Conservation (phyloP, 2,888 invertebrate genomes). For the Gryllus longicercus region DNA sequence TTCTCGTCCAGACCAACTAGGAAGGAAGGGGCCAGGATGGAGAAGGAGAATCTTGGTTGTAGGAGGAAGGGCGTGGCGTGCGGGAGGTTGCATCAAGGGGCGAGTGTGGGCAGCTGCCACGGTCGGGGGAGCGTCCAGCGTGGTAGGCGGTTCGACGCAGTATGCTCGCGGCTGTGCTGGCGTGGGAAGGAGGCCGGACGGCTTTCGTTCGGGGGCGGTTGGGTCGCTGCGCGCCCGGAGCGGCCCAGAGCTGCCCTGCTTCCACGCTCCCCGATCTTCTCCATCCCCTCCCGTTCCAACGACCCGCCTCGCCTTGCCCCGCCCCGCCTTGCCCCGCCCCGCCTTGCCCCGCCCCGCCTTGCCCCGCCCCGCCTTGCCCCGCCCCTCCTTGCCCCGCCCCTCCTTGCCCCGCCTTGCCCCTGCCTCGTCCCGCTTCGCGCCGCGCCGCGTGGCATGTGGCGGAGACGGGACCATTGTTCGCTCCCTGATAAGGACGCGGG, state of each 20-base stretch:
- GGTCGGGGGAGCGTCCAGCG: no score
- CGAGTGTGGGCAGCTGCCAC: no score
- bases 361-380: neutral
- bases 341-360: neutral
- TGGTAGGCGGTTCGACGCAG: no score
- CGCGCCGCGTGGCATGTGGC: neutral
- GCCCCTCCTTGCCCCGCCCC: neutral
- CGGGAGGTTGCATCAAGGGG: no score
- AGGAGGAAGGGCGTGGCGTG: no score
- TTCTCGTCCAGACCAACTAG: no score
- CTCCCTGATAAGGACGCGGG: no score
- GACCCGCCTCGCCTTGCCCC: neutral
- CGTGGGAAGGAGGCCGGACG: slow-evolving; percentile 20
- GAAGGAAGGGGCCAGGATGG: no score
- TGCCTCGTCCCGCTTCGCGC: neutral
- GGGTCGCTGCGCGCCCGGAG: neutral
- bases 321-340: neutral
- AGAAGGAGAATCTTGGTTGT: no score
- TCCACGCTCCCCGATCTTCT: neutral
- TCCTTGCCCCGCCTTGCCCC: neutral
- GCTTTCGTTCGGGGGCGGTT: slow-evolving; percentile 11
- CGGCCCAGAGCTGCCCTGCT: neutral
- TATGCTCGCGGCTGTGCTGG: neutral
- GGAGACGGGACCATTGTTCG: no score
- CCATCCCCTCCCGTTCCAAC: no score